Base-by-base conservation (phyloP, 2,797 vertebrate genomes). In the Fringilla coelebs region DNA sequence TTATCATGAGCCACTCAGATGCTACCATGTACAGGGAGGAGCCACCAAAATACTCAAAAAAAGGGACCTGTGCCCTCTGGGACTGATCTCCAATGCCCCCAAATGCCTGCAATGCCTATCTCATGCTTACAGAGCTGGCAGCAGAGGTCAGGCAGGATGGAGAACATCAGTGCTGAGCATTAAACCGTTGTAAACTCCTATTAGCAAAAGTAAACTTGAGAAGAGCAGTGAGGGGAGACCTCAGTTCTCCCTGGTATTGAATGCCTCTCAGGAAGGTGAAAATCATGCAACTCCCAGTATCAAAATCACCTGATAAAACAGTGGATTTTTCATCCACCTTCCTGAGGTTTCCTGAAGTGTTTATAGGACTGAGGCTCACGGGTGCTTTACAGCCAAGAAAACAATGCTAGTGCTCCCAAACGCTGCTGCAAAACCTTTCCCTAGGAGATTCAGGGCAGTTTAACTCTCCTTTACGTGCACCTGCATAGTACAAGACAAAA, bases 1-100 rank as follows among this genome's bases (percentile, higher is more conserved):
- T 65, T n/a, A 38, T 6, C 11, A 14, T 4, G 5, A 83, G 34
- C 26, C 57, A 52, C 29, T 74, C 2, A 3, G 29, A 62, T 55
- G 38, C 21, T 65, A 17, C 5, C 11, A 28, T 10, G 24, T 28
- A 57, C 12, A 15, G 24, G 72, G 62, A n/a, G 13, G 11, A 85
- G 46, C 22, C 17, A 72, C 10, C 36, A 41, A 62, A 52, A 13
- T 17, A 74, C 11, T 36, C 17, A 40, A 32, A 38, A 66, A 66
- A 91, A 74, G 12, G 21, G 32, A 55, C 26, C 15, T 0, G 0
- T 38, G 11, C 4, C 19, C 36, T 41, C 31, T 43, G 3, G 16
- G 54, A 48, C 48, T 54, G 32, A 24, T 45, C 36, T 74, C 29
- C 36, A 48, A 3, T 18, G 18, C 1, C 17, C 8, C n/a, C 14